phyloP scores from a whole-genome alignment of 2,113 vertebrate species.

The Chrysochloris asiatica region DNA sequence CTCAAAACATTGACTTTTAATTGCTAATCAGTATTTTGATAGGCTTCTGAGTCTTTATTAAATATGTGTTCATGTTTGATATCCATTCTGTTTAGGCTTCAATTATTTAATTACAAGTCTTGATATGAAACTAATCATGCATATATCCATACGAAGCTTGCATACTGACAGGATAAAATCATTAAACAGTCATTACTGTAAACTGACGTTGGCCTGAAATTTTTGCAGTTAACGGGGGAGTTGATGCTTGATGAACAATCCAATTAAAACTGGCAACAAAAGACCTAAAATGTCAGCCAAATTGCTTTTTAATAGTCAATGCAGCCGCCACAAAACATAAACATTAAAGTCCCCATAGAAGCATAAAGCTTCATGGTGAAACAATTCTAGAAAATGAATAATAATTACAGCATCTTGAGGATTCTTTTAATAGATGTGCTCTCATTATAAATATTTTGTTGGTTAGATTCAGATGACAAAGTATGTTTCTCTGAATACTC shows the following conservation, averaged over 20 bases:
- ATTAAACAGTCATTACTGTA: slow-evolving; percentile 89
- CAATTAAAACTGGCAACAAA: slow-evolving; percentile 92
- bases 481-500: slow-evolving; percentile 81
- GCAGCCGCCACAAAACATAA: slow-evolving; percentile 89
- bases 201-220: slow-evolving; percentile 87
- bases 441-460: slow-evolving; percentile 88
- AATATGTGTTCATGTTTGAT: slow-evolving; percentile 79
- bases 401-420: slow-evolving; percentile 89
- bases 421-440: slow-evolving; percentile 86
- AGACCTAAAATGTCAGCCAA: slow-evolving; percentile 91
- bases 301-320: slow-evolving; percentile 92
- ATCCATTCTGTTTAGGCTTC: slow-evolving; percentile 83
- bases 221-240: slow-evolving; percentile 89
- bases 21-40: slow-evolving; percentile 74
- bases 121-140: slow-evolving; percentile 88
- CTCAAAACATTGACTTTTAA: slow-evolving; percentile 71
- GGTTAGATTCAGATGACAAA: slow-evolving; percentile 84
- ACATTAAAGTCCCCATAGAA: slow-evolving; percentile 88
- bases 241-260: slow-evolving; percentile 92
- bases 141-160: slow-evolving; percentile 82
- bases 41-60: slow-evolving; percentile 77
- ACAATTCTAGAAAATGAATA: slow-evolving; percentile 91
- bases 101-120: slow-evolving; percentile 88
- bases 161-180: slow-evolving; percentile 86
- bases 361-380: slow-evolving; percentile 87